Base-by-base conservation (phyloP, 2,797 vertebrate genomes). In the Alcedo quadribrachys region DNA sequence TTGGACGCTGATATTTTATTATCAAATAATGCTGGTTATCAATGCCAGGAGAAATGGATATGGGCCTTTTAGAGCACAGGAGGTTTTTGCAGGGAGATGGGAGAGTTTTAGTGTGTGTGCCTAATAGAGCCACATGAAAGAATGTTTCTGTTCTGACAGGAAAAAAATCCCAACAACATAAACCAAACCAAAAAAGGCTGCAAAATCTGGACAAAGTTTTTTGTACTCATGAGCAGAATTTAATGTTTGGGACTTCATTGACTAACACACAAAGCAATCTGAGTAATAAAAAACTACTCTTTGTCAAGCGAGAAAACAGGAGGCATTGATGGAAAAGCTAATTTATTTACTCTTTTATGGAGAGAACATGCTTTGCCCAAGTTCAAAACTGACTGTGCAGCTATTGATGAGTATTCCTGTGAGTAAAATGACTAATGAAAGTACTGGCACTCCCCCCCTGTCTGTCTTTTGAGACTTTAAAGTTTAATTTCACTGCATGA, bases 301-400 rank as follows among this genome's bases (percentile, higher is more conserved):
- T 93, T 89, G 75, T 94, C 68, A 85, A 85, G 77, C 1, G 3
- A 58, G 79, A 48, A 93, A 88, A 70, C 57, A 89, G 71, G 86
- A 82, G 83, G 46, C 91, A 70, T 74, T 92, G 86, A 83, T 90
- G 61, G 75, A 90, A 87, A 92, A 90, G 81, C 83, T 80, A 37
- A 91, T 91, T 92, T 92, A 71, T 92, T 93, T 96, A 80, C 78
- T 82, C 70, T 77, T 86, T 90, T 70, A 62, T 77, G 65, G 62
- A 76, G 78, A 82, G 71, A 70, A 50, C 75, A 37, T 21, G 73
- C 70, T 77, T 88, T 88, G 45, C 65, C 78, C 66, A 28, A 77
- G 87, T 82, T 91, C 53, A 79, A n/a, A 77, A 77, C 75, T 65
- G 78, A 12, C 50, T 77, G 50, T 82, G 81, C 45, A 61, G 83